These are phyloP conservation scores for Psix sp. DNA, from an alignment of 1,140 invertebrate species.

Conservation along the genomic window DNA sequence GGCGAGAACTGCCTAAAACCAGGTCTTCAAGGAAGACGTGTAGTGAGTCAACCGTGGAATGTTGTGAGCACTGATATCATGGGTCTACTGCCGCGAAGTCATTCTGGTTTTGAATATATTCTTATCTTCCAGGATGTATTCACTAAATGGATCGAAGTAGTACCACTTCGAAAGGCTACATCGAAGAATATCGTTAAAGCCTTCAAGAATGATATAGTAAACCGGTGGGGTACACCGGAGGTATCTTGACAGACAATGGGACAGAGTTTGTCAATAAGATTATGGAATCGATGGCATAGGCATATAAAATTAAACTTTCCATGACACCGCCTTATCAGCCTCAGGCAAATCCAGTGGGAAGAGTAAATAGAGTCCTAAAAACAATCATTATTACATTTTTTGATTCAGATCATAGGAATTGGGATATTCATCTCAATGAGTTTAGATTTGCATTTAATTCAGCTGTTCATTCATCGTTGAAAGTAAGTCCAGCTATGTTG, in stretches of 20 bases:
- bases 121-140: conserved; percentile 67
- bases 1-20: background rate
- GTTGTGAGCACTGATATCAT: conserved; percentile 70
- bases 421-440: too few species aligned
- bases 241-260: conserved; percentile 58
- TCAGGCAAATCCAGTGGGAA: conserved; percentile 69
- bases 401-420: conserved; percentile 11
- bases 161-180: conserved; percentile 24
- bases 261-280: conserved; percentile 23
- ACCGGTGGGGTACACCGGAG: conserved; percentile 39
- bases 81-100: conserved; percentile 66
- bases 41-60: conserved; percentile 63
- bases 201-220: conserved; percentile 17
- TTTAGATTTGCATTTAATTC: conserved; percentile 59
- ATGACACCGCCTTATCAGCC: conserved; percentile 61
- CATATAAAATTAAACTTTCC: conserved; percentile 27
- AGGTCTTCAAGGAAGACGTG: conserved; percentile 25
- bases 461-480: conserved; percentile 57
- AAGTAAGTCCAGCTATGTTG: too few species aligned
- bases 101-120: conserved; percentile 66
- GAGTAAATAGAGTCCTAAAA: too few species aligned
- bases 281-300: background rate
- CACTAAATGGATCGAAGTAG: conserved; percentile 55
- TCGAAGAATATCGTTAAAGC: conserved; percentile 20
- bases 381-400: too few species aligned